Evolutionary conservation across 2,888 invertebrate species (phyloP), one percentile per base, ranked within the genome.

Genomic region (Fabriciana adippe): DNA sequence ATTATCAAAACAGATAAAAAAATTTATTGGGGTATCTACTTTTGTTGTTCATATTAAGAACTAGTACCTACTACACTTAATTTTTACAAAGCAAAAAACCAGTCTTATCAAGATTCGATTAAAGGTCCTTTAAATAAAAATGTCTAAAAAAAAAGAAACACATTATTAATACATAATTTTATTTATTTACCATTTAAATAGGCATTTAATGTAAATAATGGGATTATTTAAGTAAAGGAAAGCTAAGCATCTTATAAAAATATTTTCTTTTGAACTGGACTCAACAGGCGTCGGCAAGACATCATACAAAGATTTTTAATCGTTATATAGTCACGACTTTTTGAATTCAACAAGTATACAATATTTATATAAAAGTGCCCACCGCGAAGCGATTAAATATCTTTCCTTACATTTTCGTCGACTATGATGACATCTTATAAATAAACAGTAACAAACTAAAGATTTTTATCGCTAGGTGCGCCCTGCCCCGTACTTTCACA

Each of bases 181-280:
- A 85, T 89, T 92, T 90, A 90, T 90, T 91, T 84, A 88, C 85
- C 87, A 81, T 83, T 80, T 82, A 86, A 79, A 84, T 79, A 83
- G 82, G 82, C 83, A 74, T 78, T 76, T 70, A 76, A 82, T 92
- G 91, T 91, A 92, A 92, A 92, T 91, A 92, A 88, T 88, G 84
- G 80, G 87, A 88, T 87, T 86, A 85, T 86, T 86, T 86, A 81
- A 84, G 85, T 65, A 88, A 86, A 83, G 86, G 85, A 88, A 92
- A 92, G 92, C 92, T 91, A 92, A 92, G 92, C 92, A 86, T 90
- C 84, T 90, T 92, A 92, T 82, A 92, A 92, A 92, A 92, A 92
- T 92, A 92, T 88, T 76, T 84, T 85, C 86, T 81, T 82, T 80
- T 79, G 82, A 79, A 78, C 74, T 86, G 88, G 86, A 88, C 87